phyloP scores from a whole-genome alignment of 2,797 vertebrate species.

The Champsocephalus esox region DNA sequence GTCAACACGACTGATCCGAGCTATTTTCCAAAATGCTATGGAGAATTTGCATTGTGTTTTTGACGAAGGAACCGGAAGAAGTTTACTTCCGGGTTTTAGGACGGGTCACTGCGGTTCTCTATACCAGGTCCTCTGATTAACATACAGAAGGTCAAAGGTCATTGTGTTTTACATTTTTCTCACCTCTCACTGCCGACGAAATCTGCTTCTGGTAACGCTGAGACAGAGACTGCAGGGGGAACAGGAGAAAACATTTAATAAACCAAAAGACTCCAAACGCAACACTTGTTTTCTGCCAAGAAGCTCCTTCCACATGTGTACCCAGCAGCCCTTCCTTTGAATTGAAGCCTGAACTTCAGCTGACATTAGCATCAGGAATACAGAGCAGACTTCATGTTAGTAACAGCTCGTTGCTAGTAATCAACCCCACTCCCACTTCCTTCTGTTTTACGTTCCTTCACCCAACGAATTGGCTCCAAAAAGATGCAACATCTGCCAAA shows the following conservation, averaged over 20 bases:
- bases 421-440: not conserved
- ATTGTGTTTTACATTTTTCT: conserved; percentile 13
- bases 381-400: conserved; percentile 27
- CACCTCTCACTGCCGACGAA: conserved; percentile 88
- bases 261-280: not conserved
- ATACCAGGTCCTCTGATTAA: not conserved
- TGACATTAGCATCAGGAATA: conserved; percentile 41
- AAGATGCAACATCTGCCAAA: not conserved
- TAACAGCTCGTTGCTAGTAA: conserved; percentile 40
- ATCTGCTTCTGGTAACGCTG: conserved; percentile 87
- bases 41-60: too few species aligned
- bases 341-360: conserved; percentile 39
- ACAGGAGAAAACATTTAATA: conserved; percentile 19
- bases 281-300: not conserved
- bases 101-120: too few species aligned
- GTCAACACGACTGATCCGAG: too few species aligned
- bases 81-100: too few species aligned
- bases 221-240: conserved; percentile 87
- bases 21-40: too few species aligned
- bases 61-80: too few species aligned
- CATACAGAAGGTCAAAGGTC: not conserved
- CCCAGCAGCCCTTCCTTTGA: conserved; percentile 13
- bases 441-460: conserved; percentile 24
- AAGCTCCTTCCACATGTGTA: not conserved
- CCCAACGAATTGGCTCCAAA: not conserved